phyloP scores from a whole-genome alignment of 2,888 invertebrate genomes.

The Xestia c-nigrum region DNA sequence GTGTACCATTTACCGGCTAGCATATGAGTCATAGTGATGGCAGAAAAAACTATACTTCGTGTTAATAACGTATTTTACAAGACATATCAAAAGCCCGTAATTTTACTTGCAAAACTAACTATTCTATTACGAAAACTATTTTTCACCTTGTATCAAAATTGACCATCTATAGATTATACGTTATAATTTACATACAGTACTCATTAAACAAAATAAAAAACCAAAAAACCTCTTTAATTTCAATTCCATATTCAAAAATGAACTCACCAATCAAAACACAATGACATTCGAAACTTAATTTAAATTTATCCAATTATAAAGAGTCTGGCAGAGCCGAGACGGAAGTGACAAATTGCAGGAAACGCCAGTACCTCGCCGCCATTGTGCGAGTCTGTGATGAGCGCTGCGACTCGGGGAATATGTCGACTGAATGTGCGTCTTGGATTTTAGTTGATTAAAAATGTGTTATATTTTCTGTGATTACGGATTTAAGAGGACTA shows the following conservation, averaged over 20 bases:
- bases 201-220: no score
- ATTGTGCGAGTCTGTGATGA: slow-evolving; percentile 53
- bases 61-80: no score
- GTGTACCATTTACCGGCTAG: no score
- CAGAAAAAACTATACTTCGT: no score
- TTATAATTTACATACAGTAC: no score
- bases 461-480: slow-evolving; percentile 21
- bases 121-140: no score
- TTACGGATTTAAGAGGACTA: slow-evolving; percentile 10
- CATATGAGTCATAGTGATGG: no score
- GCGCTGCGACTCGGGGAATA: slow-evolving; percentile 29
- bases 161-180: no score
- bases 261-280: slow-evolving; percentile 63
- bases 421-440: slow-evolving; percentile 46
- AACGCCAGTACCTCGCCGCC: slow-evolving; percentile 63
- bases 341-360: slow-evolving; percentile 75
- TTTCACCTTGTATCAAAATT: no score
- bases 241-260: slow-evolving; percentile 15
- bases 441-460: slow-evolving; percentile 63
- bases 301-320: slow-evolving; percentile 73
- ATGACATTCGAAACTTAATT: slow-evolving; percentile 71
- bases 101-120: no score
- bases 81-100: no score
- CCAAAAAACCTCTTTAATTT: not conserved
- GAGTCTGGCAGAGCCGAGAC: slow-evolving; percentile 58